Base-by-base conservation (phyloP, 2,113 vertebrate genomes). In the Argyrosomus japonicus region DNA sequence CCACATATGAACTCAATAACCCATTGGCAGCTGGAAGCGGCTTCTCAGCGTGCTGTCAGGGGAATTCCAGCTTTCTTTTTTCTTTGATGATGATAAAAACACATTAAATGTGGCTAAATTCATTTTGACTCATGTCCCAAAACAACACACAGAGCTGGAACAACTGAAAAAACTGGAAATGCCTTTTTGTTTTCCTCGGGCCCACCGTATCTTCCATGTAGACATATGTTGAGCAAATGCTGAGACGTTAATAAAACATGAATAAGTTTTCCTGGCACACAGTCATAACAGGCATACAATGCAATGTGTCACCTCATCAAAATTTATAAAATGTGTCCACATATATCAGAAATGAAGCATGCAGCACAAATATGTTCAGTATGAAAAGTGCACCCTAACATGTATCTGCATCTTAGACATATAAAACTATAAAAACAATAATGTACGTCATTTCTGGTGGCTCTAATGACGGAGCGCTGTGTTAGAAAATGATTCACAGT, bases 191-290 rank as follows among this genome's bases (percentile, higher is more conserved):
- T 51, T 43, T 45, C 21, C 25, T 13, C 25, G n/a, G 57, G 8
- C n/a, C 17, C 58, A 4, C 4, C 27, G 0, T 2, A 17, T 77
- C 61, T 60, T 61, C 23, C 60, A 60, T 32, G 60, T 36, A 19
- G 15, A 45, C 61, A 73, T 51, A 21, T 78, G 82, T 3, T 17
- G 47, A 3, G 14, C 75, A 78, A 74, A 74, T 79, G 75, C 61
- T 17, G 5, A 53, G 17, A 43, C 11, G 6, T 47, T 48, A 72
- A 27, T 15, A 36, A 50, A 51, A 74, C 13, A 14, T 36, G 32
- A 36, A 36, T 36, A 15, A 12, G 9, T 40, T 67, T 73, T 50
- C 56, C 65, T 61, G 64, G 56, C 14, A 40, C 54, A n/a, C 25
- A 27, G n/a, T 15, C 14, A 9, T 10, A 47, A 6, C 36, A 68